Evolutionary conservation across 2,888 invertebrate species (phyloP), one percentile per base, ranked within the genome.

Genomic region (Drosophila pseudotalamancana): DNA sequence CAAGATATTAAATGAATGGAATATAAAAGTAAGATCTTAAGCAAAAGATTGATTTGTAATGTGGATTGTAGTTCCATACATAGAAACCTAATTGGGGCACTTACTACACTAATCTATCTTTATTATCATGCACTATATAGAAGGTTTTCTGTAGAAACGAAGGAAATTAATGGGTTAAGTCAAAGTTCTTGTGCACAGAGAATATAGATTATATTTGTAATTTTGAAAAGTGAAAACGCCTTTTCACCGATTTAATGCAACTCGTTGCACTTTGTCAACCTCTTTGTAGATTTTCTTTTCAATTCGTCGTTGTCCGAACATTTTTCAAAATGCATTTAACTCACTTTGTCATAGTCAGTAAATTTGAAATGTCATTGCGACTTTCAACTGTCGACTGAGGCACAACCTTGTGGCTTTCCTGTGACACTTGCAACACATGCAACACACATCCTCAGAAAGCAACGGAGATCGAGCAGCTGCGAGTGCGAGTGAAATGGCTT

Each of bases 321-420:
- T 67, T 80, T 65, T 67, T 80, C 66, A 80, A 77, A 87, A 77
- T 81, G 84, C 81, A 73, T 84, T 84, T 84, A 84, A 84, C 80
- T 80, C 81, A 80, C 84, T 84, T 80, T 87, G 87, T 80, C 78
- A 84, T 80, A 86, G 77, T 70, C 77, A 67, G 87, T 86, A 83
- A 86, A 86, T 80, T 86, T 80, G 60, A 84, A 81, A 87, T 87
- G 85, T 87, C 80, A 87, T 66, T 77, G 82, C 65, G 55, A 72
- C 63, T 71, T 66, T 63, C 66, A 80, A 61, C 83, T 85, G 85
- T 81, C 84, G 65, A 60, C 64, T 60, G 60, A 54, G 62, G 55
- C 45, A 79, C 77, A 84, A 84, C 74, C 85, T 73, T 81, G 82
- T 87, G 87, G 78, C 82, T 87, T 77, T 73, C 65, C 70, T 45